A percentile compares a stretch with the other conserved stretches of the same genome.
These are phyloP conservation scores for Rhinatrema bivittatum DNA, from an alignment of 2,797 vertebrate genomes.

Conservation along the genomic window DNA sequence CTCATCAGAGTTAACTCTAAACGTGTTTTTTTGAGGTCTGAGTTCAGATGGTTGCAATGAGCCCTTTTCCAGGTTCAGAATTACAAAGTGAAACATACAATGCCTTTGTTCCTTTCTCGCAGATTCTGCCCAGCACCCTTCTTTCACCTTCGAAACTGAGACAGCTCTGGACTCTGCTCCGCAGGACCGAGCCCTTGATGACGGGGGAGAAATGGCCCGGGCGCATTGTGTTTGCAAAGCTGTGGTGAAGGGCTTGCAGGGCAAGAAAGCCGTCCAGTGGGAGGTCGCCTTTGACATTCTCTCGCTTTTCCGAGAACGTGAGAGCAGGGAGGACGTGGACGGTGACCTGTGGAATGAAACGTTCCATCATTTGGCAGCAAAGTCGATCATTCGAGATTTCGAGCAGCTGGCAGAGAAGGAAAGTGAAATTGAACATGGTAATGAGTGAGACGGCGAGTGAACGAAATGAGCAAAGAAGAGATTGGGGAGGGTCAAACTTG, in stretches of 20 bases:
- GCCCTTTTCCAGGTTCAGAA: too few species aligned
- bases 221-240: conserved; percentile 66
- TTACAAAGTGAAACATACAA: too few species aligned
- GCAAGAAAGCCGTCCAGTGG: conserved; percentile 72
- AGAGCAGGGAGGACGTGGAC: conserved; percentile 54
- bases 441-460: neutral
- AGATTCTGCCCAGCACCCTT: conserved; percentile 45
- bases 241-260: conserved; percentile 75
- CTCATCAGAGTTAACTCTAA: too few species aligned
- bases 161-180: conserved; percentile 52
- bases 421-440: conserved; percentile 84
- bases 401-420: conserved; percentile 82
- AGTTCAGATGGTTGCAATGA: too few species aligned
- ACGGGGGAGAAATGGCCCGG: neutral
- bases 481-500: neutral
- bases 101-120: neutral
- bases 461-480: too few species aligned
- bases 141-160: conserved; percentile 64
- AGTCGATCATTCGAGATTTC: conserved; percentile 82
- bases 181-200: conserved; percentile 18
- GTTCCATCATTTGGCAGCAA: conserved; percentile 87
- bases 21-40: too few species aligned
- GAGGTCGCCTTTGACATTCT: conserved; percentile 81
- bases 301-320: conserved; percentile 62
- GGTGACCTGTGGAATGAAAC: conserved; percentile 86